Conservation (phyloP, 2,888 invertebrate species). For the Asteroscopus sphinx region DNA sequence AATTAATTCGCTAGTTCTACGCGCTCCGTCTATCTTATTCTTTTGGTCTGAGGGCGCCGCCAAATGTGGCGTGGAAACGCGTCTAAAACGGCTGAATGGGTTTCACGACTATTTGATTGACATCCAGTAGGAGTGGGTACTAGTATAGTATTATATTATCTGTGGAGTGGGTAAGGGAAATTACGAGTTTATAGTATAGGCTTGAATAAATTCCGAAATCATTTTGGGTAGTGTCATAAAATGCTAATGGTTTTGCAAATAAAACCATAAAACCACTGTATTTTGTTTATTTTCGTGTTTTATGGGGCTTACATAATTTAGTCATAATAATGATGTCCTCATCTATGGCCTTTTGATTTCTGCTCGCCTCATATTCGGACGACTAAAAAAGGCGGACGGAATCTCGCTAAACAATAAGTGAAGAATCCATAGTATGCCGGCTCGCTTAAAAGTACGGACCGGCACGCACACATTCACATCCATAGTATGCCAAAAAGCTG, state of each 20-base stretch:
- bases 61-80: constrained; percentile 33
- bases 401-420: too few relatives aligned
- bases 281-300: constrained; percentile 22
- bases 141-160: too few relatives aligned
- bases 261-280: constrained; percentile 19
- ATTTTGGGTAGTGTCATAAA: constrained; percentile 34
- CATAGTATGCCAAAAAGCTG: too few relatives aligned
- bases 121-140: constrained; percentile 5
- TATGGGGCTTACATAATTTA: constrained; percentile 10
- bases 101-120: constrained; percentile 53
- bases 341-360: too few relatives aligned
- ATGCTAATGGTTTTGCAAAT: constrained; percentile 27
- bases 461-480: too few relatives aligned
- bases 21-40: too few relatives aligned
- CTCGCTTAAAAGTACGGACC: too few relatives aligned
- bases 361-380: too few relatives aligned
- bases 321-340: not conserved
- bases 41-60: constrained; percentile 40
- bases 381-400: too few relatives aligned
- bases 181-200: constrained; percentile 23
- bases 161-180: constrained; percentile 19
- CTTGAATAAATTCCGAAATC: constrained; percentile 23
- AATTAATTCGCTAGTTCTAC: too few relatives aligned
- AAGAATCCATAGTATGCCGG: too few relatives aligned
- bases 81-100: constrained; percentile 23